These are phyloP conservation scores for Thalassaphorura encarpata DNA, from an alignment of 1,140 invertebrate genomes.

Conservation along the genomic window DNA sequence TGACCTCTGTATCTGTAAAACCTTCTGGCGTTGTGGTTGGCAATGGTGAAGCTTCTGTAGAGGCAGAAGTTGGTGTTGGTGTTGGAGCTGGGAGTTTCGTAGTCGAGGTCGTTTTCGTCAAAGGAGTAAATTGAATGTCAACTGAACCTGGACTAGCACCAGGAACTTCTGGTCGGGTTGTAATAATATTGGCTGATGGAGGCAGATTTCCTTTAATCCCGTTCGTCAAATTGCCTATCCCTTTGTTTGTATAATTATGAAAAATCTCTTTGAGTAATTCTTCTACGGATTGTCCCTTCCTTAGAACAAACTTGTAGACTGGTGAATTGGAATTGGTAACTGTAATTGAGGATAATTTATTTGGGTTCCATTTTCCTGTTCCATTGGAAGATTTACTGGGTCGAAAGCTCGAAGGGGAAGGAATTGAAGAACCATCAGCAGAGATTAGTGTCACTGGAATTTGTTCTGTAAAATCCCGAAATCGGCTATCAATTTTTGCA, in stretches of 20 bases:
- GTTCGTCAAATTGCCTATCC: no score
- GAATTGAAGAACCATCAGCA: neutral
- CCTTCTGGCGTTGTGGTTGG: neutral
- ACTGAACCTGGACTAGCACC: constrained; percentile 51
- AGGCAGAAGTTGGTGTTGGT: neutral
- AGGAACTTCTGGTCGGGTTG: constrained; percentile 9
- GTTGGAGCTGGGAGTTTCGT: neutral
- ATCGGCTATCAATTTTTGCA: constrained; percentile 29
- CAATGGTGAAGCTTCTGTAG: neutral
- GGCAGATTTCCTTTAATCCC: no score
- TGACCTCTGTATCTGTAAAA: no score
- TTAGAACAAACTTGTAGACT: constrained; percentile 31
- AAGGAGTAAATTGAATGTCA: no score
- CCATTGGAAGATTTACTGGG: neutral
- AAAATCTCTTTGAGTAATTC: constrained; percentile 31
- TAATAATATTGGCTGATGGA: neutral
- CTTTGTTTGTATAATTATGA: constrained; percentile 26
- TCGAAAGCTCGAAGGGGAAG: neutral
- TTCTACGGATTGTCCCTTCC: constrained; percentile 29
- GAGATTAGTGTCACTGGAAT: constrained; percentile 23
- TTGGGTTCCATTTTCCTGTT: constrained; percentile 7
- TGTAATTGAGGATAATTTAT: constrained; percentile 13
- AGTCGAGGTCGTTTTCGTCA: neutral
- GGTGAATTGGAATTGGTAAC: constrained; percentile 22
- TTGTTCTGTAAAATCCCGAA: constrained; percentile 6